A percentile compares a stretch with the other conserved stretches of the same genome.
phyloP scores from a whole-genome alignment of 2,113 vertebrate species.

The Talpa occidentalis region DNA sequence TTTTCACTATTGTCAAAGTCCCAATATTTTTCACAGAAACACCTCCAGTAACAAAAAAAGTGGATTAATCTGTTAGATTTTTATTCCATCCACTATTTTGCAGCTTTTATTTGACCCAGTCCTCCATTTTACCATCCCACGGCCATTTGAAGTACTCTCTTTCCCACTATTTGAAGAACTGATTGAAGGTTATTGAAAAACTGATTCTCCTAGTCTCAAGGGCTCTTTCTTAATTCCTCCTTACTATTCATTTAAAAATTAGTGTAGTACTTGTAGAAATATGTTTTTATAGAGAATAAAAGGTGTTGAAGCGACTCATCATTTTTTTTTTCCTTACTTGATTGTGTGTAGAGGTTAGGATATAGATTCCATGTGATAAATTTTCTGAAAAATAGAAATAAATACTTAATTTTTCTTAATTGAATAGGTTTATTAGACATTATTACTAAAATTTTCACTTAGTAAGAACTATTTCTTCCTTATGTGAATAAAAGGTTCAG shows the following conservation, averaged over 20 bases:
- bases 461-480: neutral
- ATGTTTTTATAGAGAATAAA: conserved; percentile 18
- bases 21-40: conserved; percentile 4
- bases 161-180: neutral
- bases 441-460: conserved; percentile 19
- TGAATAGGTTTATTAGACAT: neutral
- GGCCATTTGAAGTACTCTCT: neutral
- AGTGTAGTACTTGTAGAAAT: neutral
- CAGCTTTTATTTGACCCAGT: neutral
- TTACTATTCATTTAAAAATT: conserved; percentile 50
- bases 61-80: neutral
- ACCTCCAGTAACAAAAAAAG: neutral
- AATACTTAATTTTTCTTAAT: neutral
- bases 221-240: conserved; percentile 1
- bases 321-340: neutral
- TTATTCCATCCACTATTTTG: neutral
- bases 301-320: neutral
- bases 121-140: neutral
- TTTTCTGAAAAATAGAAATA: conserved; percentile 38
- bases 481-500: neutral
- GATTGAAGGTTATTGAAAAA: neutral
- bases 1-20: neutral
- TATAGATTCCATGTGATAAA: neutral
- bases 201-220: conserved; percentile 22
- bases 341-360: conserved; percentile 4